Base-by-base conservation (phyloP, 2,888 invertebrate genomes). In the Mycalesis mineus region DNA sequence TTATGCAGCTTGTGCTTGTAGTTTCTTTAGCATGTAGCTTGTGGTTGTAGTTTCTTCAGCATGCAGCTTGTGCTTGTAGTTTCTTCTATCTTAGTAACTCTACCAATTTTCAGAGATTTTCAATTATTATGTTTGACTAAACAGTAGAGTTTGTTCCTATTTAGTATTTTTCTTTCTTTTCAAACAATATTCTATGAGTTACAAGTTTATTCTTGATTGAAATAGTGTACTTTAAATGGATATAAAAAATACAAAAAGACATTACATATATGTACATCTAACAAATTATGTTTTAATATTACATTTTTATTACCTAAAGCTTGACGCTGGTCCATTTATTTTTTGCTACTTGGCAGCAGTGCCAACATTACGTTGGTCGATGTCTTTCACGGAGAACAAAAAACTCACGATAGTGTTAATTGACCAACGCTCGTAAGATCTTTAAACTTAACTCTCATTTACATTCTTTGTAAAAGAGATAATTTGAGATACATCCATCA, bases 351-450 rank as follows among this genome's bases (percentile, higher is more conserved):
- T 84, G 86, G 85, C 80, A 64, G 17, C 9, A 11, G 57, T 75
- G 82, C 84, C 69, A 71, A 67, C 68, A 66, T 70, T 64, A 60
- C 63, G 71, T 73, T 75, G 72, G 75, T 74, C 77, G 64, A 69
- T 66, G 73, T 75, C 76, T 75, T 67, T 79, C 75, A 69, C 62
- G 74, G 70, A 69, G 64, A 58, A 63, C 61, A 65, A 64, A 68
- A 67, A 69, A 65, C 67, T 70, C 58, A 60, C 58, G 62, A 71
- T 69, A 73, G 75, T 74, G 76, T 68, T 78, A 78, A 80, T 82
- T 74, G 78, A 78, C 60, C 60, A 56, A 60, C 63, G 65, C 65
- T 65, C 49, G 62, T 65, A 60, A 55, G 54, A 65, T 61, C 61
- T 52, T 54, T 54, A 49, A 55, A 64, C 61, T 61, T 61, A 60